Evolutionary conservation across 2,113 vertebrate genomes (phyloP), one percentile per base, ranked within the genome.

Genomic region (Mastomys coucha): DNA sequence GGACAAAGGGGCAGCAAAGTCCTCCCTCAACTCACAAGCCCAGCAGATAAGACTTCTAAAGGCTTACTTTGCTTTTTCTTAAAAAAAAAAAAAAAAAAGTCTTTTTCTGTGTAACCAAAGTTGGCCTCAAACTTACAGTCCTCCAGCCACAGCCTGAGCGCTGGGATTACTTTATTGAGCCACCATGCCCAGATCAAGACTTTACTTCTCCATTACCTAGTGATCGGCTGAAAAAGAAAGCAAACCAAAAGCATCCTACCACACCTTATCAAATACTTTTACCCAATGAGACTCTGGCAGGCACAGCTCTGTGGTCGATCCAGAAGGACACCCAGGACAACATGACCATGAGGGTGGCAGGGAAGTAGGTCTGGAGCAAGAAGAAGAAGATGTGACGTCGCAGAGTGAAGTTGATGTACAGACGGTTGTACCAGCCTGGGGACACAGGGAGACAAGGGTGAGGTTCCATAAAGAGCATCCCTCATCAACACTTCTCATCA

Each of bases 251-350:
- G 49, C 73, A 63, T 72, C 72, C 94, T 72, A n/a, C 51, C 88
- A 89, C 60, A 56, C 73, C 56, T 93, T 70, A 86, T 65, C 58
- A 78, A 89, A 49, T 94, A 51, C 13, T 97, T 98, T 99, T 98
- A 99, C 99, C 99, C 96, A 99, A 97, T 45, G 99, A 99, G 24
- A 99, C 99, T 96, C 99, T 99, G 96, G 99, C 99, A 0, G 99
- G 99, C 73, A 99, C 99, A 19, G 99, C 99, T 97, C 99, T 98
- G 73, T 97, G 99, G 97, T 99, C 99, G 0, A 99, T 99, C 99
- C 99, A 99, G 98, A 99, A 99, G 87, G 99, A 99, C 89, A 99
- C 99, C 99, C 99, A 99, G 97, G 99, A 99, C 96, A 99, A 86
- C 99, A 99, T 99, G 98, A 99, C 99, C 99, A 99, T 99, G 78